A percentile compares a stretch with the other conserved stretches of the same genome.
These are phyloP conservation scores for Dryocosmus kuriphilus DNA, from an alignment of 2,888 invertebrate genomes.

Conservation along the genomic window DNA sequence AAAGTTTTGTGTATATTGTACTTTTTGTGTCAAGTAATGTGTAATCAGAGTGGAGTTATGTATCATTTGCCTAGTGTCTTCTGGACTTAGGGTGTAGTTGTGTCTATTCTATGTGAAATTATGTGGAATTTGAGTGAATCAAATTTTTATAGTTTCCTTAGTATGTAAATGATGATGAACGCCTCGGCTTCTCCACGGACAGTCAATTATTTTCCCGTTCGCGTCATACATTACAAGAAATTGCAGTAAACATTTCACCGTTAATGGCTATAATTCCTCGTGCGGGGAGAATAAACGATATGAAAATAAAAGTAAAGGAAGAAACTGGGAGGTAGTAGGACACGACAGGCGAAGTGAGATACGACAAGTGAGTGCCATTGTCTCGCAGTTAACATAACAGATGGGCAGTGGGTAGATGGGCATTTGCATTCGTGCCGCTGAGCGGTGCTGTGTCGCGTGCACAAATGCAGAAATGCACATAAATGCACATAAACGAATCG, in stretches of 20 bases:
- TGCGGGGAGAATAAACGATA: neutral
- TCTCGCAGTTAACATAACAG: slow-evolving; percentile 13
- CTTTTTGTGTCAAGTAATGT: too few species aligned
- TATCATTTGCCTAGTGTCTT: too few species aligned
- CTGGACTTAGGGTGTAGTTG: too few species aligned
- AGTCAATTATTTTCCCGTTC: slow-evolving; percentile 5
- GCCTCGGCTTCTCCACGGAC: neutral
- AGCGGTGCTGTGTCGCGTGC: slow-evolving; percentile 30
- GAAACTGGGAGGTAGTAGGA: slow-evolving; percentile 13
- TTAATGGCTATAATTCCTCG: slow-evolving; percentile 12
- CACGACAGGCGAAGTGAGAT: slow-evolving; percentile 21
- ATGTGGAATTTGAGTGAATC: neutral
- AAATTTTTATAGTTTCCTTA: neutral
- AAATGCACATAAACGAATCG: slow-evolving; percentile 32
- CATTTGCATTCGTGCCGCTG: slow-evolving; percentile 33
- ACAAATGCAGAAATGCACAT: slow-evolving; percentile 32
- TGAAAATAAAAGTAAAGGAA: slow-evolving; percentile 1
- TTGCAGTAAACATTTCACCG: slow-evolving; percentile 10
- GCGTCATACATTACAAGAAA: neutral
- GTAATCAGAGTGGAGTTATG: too few species aligned
- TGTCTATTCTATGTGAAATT: too few species aligned
- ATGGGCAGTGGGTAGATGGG: slow-evolving; percentile 5
- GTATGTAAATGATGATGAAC: neutral
- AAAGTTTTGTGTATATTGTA: too few species aligned
- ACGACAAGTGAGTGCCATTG: slow-evolving; percentile 16